Percentiles rank a stretch among this genome's conserved stretches.
Evolutionary conservation across 2,113 vertebrate species (phyloP).

Genomic region (Jaculus jaculus): DNA sequence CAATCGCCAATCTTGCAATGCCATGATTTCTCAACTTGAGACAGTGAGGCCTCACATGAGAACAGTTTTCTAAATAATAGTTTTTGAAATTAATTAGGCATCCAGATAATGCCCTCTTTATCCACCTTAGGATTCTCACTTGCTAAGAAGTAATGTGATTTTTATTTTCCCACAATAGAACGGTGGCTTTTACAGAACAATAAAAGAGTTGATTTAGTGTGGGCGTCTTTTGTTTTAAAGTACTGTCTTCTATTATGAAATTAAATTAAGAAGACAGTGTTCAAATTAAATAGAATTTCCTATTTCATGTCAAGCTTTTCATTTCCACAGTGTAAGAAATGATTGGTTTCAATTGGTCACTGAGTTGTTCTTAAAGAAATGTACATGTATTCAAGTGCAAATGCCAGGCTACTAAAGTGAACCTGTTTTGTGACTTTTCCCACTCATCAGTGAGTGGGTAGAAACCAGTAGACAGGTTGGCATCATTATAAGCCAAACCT

Average conservation of each 20-base stretch:
- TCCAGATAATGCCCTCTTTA: constrained; percentile 43
- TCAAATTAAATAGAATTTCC: constrained; percentile 32
- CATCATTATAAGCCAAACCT: not conserved
- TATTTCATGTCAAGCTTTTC: not conserved
- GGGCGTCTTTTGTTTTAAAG: constrained; percentile 71
- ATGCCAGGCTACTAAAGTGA: not conserved
- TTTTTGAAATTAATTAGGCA: constrained; percentile 73
- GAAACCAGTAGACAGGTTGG: not conserved
- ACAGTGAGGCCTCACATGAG: not conserved
- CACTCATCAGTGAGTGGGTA: not conserved
- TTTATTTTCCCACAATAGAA: not conserved
- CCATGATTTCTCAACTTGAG: constrained; percentile 20
- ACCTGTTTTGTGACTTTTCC: not conserved
- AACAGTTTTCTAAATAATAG: constrained; percentile 60
- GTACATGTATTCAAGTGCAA: not conserved
- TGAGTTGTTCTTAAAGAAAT: not conserved
- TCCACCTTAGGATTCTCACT: constrained; percentile 23
- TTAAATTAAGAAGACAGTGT: constrained; percentile 62
- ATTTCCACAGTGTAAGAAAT: not conserved
- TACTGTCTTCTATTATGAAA: constrained; percentile 58
- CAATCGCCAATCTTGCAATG: constrained; percentile 49
- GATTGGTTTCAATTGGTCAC: not conserved
- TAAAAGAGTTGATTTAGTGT: constrained; percentile 9
- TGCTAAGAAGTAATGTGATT: constrained; percentile 56
- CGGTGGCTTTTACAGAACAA: constrained; percentile 58